Base-by-base conservation (phyloP, 2,888 invertebrate species). In the Corbicula japonica region DNA sequence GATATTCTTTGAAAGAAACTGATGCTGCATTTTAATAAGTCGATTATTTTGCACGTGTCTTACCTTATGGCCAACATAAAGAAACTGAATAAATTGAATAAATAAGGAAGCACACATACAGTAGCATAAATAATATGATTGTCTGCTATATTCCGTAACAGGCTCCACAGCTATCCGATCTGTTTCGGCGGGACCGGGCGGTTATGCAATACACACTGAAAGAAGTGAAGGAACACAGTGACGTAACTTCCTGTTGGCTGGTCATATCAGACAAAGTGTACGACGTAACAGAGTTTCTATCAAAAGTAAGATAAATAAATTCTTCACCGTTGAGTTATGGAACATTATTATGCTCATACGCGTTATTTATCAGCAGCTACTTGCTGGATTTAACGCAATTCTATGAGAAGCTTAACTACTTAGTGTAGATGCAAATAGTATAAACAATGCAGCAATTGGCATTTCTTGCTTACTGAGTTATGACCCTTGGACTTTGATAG, bases 221-320 rank as follows among this genome's bases (percentile, higher is more conserved):
- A 6, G 90, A 91, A 26, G 89, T 91, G 10, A 60, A 83, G 5
- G 63, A 87, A n/a, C 91, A 92, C 80, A 83, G 88, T 65, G 86
- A 86, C 34, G 44, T 65, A 23, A 52, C 35, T n/a, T 91, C 91
- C 10, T 95, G 96, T 30, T 95, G 96, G 94, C 94, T 97, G 76
- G 95, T 97, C 77, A 95, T 97, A 84, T 95, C 96, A 92, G 96
- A 97, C 91, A 95, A 95, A 85, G 96, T 97, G 0, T 97, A 97
- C 94, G 96, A 97, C 94, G 95, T 97, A 73, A 92, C 93, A 1
- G 66, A 87, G 10, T 93, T 93, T 83, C 61, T 91, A 5, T 63
- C 68, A 32, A 79, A 89, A 85, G 93, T 92, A 81, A 80, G 84
- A 65, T 41, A 26, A 4, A 62, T 74, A 10, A 32, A 15, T n/a